Evolutionary conservation across 2,797 vertebrate genomes (phyloP).

Genomic region (Pangasius larnaudii): DNA sequence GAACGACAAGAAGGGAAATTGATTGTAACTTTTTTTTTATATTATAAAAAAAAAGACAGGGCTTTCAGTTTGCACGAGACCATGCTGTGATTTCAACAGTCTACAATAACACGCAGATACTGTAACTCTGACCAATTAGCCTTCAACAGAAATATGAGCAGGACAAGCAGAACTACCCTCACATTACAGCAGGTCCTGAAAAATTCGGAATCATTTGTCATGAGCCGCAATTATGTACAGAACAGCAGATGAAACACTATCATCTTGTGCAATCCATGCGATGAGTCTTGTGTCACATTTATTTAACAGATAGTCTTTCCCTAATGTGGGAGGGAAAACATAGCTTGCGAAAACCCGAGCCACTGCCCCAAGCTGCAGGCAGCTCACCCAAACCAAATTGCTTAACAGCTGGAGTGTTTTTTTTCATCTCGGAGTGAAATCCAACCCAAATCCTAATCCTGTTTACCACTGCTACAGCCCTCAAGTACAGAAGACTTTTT

Average conservation of each 20-base stretch:
- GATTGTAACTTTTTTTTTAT: not conserved
- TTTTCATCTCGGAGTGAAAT: not conserved
- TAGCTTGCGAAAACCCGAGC: conserved; percentile 2
- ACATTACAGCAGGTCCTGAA: conserved; percentile 27
- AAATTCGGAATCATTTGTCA: conserved; percentile 24
- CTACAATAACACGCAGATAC: not conserved
- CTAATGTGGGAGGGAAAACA: conserved; percentile 6
- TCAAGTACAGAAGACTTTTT: not conserved
- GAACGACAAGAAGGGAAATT: not conserved
- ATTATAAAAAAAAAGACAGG: not conserved
- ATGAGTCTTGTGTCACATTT: conserved; percentile 20
- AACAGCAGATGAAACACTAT: conserved; percentile 15
- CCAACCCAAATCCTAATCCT: conserved; percentile 33
- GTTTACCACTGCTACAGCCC: not conserved
- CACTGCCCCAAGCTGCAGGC: not conserved
- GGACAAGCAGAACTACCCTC: conserved; percentile 22
- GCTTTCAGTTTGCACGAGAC: not conserved
- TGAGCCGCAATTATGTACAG: conserved; percentile 17
- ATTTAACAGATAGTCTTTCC: conserved; percentile 22
- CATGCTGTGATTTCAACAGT: not conserved
- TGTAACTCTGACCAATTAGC: conserved; percentile 3
- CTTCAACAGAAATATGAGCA: not conserved
- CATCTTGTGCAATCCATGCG: conserved; percentile 26
- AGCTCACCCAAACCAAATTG: conserved; percentile 24
- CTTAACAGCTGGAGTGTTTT: conserved; percentile 14